These are phyloP conservation scores for Hymenopus coronatus DNA, from an alignment of 2,888 invertebrate genomes.

Conservation along the genomic window DNA sequence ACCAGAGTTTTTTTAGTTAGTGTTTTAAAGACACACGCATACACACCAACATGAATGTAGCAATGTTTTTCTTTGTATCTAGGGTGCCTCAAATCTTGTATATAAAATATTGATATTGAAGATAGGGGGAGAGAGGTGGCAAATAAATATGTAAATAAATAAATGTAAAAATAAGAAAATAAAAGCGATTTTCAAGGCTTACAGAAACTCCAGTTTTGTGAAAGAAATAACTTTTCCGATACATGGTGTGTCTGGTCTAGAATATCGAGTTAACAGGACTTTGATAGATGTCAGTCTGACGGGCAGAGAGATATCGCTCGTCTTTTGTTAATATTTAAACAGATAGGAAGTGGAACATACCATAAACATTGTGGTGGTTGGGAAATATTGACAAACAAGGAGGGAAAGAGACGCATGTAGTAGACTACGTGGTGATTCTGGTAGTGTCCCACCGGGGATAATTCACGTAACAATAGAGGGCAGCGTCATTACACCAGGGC, in stretches of 20 bases:
- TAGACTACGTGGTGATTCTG: neutral
- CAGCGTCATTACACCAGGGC: neutral
- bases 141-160: no score
- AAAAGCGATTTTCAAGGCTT: neutral
- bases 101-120: no score
- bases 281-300: neutral
- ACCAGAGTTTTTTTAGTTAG: no score
- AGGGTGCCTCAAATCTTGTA: no score
- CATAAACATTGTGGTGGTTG: neutral
- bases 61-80: no score
- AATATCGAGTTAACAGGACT: neutral
- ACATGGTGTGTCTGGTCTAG: no score
- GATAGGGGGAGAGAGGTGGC: neutral
- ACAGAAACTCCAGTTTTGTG: neutral
- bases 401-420: neutral
- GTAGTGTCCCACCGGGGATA: neutral
- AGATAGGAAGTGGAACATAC: neutral
- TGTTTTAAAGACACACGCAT: no score
- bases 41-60: no score
- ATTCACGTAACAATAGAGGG: neutral
- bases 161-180: no score
- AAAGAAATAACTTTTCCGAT: neutral
- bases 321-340: neutral
- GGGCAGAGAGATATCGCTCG: neutral
- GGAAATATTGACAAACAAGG: neutral